phyloP scores from a whole-genome alignment of 23 tunicate genomes.

The Trididemnum miniatum region DNA sequence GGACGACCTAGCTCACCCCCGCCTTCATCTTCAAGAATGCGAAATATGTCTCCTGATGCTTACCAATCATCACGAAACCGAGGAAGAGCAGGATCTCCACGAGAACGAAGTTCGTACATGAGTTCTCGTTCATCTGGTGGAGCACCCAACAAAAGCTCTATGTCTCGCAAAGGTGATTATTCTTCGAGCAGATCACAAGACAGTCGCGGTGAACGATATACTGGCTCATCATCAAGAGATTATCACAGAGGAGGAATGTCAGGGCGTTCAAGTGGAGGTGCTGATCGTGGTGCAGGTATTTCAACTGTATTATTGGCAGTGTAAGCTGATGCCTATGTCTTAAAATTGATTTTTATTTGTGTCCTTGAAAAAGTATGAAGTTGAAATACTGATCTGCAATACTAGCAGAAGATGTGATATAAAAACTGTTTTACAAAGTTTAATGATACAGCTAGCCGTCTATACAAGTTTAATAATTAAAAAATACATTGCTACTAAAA shows the following conservation, averaged over 20 bases:
- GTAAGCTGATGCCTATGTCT: too few relatives aligned
- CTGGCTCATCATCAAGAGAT: neutral
- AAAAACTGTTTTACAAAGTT: too few relatives aligned
- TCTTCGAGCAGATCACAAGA: conserved; percentile 30
- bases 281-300: conserved; percentile 25
- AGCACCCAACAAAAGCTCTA: neutral
- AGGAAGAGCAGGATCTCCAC: neutral
- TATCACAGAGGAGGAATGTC: neutral
- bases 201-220: conserved; percentile 11
- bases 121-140: neutral
- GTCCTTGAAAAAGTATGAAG: too few relatives aligned
- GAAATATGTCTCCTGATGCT: conserved; percentile 5
- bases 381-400: too few relatives aligned
- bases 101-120: neutral
- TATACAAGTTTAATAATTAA: too few relatives aligned
- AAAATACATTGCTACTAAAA: too few relatives aligned
- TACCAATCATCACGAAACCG: neutral
- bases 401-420: too few relatives aligned
- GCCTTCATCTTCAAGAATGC: neutral
- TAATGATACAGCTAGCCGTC: too few relatives aligned
- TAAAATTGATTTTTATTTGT: too few relatives aligned
- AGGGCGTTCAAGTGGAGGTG: neutral
- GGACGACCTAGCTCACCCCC: conserved; percentile 17
- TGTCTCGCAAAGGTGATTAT: neutral
- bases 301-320: too few relatives aligned